Evolutionary conservation across 2,888 invertebrate genomes (phyloP), one percentile per base, ranked within the genome.

Genomic region (Spialia ferax): DNA sequence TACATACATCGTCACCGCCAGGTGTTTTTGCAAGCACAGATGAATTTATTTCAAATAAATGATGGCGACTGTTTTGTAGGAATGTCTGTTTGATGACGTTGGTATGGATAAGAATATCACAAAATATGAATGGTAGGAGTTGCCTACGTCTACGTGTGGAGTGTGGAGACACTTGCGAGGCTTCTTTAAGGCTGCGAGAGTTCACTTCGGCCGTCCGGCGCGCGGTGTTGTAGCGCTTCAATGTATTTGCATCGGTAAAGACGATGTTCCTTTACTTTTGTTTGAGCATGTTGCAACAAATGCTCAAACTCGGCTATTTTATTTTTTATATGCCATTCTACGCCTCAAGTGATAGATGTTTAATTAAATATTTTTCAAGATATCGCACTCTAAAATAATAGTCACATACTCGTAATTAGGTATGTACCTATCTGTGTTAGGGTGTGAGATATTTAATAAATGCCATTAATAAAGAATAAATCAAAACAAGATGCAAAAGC

Each of bases 161-260:
- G 45, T 45, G 45, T 45, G 1, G 2, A 42, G 15, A 45, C 45
- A 45, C 45, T 45, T 45, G 15, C 11, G 48, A 20, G 48, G 48
- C 20, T 48, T 48, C 48, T 48, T 48, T 48, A 48, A 48, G 48
- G 48, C 48, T 48, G 20, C 20, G 48, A 48, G 48, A 20, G 48
- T 20, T 20, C 48, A 20, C 48, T 48, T 48, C 48, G 48, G 20
- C 10, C 2, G 38, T n/a, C n/a, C 5, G 38, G n/a, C n/a, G n/a
- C 32, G n/a, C 32, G 32, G 48, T 18, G 10, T 48, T 48, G 48
- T 48, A 48, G 18, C 48, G 20, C 48, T 48, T 48, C 20, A 20
- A 48, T 48, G 20, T 20, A 48, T 48, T 20, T 48, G 48, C 48
- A 45, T 45, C 18, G 18, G 45, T 18, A 18, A 45, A 45, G 15